Evolutionary conservation across 2,113 vertebrate species (phyloP).

Genomic region (Ornithorhynchus anatinus): DNA sequence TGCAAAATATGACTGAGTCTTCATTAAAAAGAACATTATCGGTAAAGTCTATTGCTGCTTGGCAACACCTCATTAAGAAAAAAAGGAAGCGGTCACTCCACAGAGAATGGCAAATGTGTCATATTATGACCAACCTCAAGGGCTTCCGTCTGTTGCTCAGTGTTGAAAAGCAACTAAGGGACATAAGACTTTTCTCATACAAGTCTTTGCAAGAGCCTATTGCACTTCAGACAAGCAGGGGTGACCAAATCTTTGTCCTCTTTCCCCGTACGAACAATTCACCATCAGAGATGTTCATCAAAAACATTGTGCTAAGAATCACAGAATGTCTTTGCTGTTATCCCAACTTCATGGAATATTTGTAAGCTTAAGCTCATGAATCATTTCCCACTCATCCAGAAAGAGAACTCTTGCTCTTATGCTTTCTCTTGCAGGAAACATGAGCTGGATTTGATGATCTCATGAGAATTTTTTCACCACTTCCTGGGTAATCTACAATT

Average conservation of each 20-base stretch:
- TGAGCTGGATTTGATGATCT: neutral
- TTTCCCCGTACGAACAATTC: neutral
- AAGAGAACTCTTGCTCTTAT: neutral
- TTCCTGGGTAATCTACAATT: no score
- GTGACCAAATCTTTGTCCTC: neutral
- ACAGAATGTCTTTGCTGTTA: neutral
- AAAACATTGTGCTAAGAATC: neutral
- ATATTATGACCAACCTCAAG: neutral
- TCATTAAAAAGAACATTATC: slow-evolving; percentile 56
- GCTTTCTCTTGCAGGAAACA: fast-evolving
- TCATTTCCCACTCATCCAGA: neutral
- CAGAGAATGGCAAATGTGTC: neutral
- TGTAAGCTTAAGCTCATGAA: neutral
- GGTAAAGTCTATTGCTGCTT: slow-evolving; percentile 30
- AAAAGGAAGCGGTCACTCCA: slow-evolving; percentile 46
- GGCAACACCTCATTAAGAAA: slow-evolving; percentile 38
- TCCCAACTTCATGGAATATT: neutral
- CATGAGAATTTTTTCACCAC: fast-evolving
- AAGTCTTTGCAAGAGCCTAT: neutral
- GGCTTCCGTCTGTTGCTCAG: neutral
- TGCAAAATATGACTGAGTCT: slow-evolving; percentile 49
- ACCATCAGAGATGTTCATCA: neutral
- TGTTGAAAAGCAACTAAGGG: neutral
- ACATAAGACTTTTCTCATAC: neutral
- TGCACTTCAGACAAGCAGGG: neutral